These are phyloP conservation scores for Macrosiphum euphorbiae DNA, from an alignment of 2,888 invertebrate genomes.

Conservation along the genomic window DNA sequence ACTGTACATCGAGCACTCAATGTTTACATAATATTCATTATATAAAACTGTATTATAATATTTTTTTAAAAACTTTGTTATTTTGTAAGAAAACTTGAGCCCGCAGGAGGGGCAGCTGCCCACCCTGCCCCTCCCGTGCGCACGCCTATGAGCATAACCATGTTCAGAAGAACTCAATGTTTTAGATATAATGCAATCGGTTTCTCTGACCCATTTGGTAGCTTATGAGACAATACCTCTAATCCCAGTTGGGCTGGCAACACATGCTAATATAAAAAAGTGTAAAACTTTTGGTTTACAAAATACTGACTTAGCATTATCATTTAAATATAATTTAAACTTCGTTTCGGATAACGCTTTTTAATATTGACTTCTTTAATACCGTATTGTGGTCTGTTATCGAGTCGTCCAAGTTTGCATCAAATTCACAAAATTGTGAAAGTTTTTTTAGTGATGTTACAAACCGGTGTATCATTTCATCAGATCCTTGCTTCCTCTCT, in stretches of 20 bases:
- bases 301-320: slow-evolving; percentile 58
- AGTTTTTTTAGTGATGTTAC: neutral
- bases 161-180: slow-evolving; percentile 54
- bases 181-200: slow-evolving; percentile 24
- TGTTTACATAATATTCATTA: too few species aligned
- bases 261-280: slow-evolving; percentile 57
- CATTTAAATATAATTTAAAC: slow-evolving; percentile 7
- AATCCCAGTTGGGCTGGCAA: too few species aligned
- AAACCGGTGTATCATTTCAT: neutral
- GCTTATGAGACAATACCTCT: too few species aligned
- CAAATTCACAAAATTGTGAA: slow-evolving; percentile 4
- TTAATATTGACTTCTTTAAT: slow-evolving; percentile 17
- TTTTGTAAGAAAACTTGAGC: too few species aligned
- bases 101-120: too few species aligned
- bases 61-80: too few species aligned
- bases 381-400: neutral
- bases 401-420: neutral
- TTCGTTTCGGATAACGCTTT: neutral
- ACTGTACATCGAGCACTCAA: too few species aligned
- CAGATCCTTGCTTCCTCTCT: neutral
- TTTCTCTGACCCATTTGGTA: too few species aligned
- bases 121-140: too few species aligned
- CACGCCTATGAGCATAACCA: slow-evolving; percentile 65
- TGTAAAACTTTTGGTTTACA: slow-evolving; percentile 66
- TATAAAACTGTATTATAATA: too few species aligned